A percentile compares a stretch with the other conserved stretches of the same genome.
phyloP scores from a whole-genome alignment of 2,113 vertebrate species.

The Sminthopsis crassicaudata region DNA sequence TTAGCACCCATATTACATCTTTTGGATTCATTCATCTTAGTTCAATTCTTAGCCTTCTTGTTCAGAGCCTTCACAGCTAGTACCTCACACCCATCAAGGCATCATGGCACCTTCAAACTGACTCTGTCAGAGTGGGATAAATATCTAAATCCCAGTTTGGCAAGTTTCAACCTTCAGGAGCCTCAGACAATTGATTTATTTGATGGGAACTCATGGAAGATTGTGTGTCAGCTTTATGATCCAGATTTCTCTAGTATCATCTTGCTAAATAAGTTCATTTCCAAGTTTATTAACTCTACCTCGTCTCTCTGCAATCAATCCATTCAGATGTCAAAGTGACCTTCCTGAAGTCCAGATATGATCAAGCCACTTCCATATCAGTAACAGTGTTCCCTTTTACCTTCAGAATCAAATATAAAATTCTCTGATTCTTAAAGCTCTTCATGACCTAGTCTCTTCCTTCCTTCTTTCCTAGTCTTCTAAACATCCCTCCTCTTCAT shows the following conservation, averaged over 20 bases:
- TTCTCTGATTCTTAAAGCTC: neutral
- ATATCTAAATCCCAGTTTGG: neutral
- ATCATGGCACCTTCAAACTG: neutral
- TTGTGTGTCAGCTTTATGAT: neutral
- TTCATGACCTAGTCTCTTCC: neutral
- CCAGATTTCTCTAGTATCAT: neutral
- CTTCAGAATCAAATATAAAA: neutral
- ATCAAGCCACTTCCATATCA: neutral
- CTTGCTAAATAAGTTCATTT: neutral
- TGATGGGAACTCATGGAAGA: neutral
- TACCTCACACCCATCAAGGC: neutral
- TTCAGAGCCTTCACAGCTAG: neutral
- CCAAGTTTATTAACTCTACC: neutral
- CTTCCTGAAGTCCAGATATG: neutral
- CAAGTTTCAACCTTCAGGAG: neutral
- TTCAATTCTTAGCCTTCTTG: neutral
- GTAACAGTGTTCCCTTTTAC: neutral
- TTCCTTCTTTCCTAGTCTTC: neutral
- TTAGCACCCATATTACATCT: neutral
- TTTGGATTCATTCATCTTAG: neutral
- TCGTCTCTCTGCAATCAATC: neutral
- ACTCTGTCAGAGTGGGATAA: neutral
- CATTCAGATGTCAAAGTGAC: neutral
- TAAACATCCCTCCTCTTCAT: neutral
- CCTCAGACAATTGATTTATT: neutral